Evolutionary conservation across 2,113 vertebrate species (phyloP), one percentile per base, ranked within the genome.

Genomic region (Corvus cornix): DNA sequence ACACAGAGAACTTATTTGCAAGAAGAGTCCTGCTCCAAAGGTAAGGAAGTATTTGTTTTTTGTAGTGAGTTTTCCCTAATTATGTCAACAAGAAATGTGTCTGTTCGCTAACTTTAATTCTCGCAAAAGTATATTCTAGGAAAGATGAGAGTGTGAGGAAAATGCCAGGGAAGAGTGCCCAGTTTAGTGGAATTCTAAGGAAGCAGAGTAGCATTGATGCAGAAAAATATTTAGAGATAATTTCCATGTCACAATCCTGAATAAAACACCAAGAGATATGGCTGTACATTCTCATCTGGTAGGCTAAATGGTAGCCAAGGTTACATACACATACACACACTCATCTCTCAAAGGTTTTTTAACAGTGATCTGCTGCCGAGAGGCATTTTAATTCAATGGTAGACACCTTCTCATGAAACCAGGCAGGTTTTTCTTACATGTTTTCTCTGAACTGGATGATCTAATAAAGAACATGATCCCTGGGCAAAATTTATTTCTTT

Each of bases 181-280:
- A 94, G 72, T 89, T 96, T 94, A 90, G 35, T 88, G 20, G 73
- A 90, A 97, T 97, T 93, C 87, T 96, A 80, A 90, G 83, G 72
- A 96, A 96, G 87, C 55, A 95, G 87, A 83, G 90, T 84, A 77
- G 76, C 78, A 96, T 3, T 90, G 95, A 93, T 91, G 93, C 33
- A 90, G 59, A 91, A 94, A 96, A 90, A 87, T 77, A 95, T 95
- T 94, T 92, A 58, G 1, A 3, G 51, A 55, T 31, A 81, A 94
- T 77, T 96, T 96, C 76, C 68, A 64, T 68, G 68, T n/a, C 78
- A 66, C 41, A 82, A 5, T 48, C 49, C 35, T 80, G 64, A 73
- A 77, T 33, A 94, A 92, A 95, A 87, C 55, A 93, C 24, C 11
- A 48, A 75, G 17, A 80, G 21, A 48, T 66, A 20, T 30, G 59